Percentiles rank a stretch among this genome's conserved stretches.
These are phyloP conservation scores for Halichoerus grypus DNA, from an alignment of 2,113 vertebrate species.

Conservation along the genomic window DNA sequence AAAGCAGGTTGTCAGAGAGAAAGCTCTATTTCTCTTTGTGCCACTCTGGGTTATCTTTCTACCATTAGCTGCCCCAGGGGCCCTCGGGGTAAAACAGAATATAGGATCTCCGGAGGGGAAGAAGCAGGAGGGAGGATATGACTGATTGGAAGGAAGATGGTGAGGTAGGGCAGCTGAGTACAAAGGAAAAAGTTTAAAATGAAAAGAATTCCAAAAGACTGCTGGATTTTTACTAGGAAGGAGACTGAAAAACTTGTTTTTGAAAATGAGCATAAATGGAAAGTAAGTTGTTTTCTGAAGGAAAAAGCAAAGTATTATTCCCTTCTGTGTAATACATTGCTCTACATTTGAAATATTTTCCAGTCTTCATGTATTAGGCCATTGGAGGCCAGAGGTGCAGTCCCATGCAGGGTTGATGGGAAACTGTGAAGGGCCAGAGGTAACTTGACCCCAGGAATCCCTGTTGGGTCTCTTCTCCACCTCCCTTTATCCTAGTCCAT, in stretches of 20 bases:
- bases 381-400: not conserved
- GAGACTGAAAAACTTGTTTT: not conserved
- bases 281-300: slow-evolving; percentile 15
- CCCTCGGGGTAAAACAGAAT: not conserved
- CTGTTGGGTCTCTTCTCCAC: not conserved
- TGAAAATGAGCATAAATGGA: not conserved
- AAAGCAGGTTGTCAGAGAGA: not conserved
- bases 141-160: not conserved
- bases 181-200: not conserved
- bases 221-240: not conserved
- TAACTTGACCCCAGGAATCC: not conserved
- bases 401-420: not conserved
- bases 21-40: not conserved
- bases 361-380: not conserved
- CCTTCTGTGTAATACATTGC: not conserved
- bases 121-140: not conserved
- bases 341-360: not conserved
- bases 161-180: not conserved
- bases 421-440: not conserved
- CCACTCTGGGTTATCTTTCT: not conserved
- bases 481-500: not conserved
- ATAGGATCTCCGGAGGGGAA: not conserved
- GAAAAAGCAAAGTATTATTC: not conserved
- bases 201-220: not conserved
- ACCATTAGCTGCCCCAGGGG: not conserved